Evolutionary conservation across 2,888 invertebrate genomes (phyloP), one percentile per base, ranked within the genome.

Genomic region (Melanostoma mellinum): DNA sequence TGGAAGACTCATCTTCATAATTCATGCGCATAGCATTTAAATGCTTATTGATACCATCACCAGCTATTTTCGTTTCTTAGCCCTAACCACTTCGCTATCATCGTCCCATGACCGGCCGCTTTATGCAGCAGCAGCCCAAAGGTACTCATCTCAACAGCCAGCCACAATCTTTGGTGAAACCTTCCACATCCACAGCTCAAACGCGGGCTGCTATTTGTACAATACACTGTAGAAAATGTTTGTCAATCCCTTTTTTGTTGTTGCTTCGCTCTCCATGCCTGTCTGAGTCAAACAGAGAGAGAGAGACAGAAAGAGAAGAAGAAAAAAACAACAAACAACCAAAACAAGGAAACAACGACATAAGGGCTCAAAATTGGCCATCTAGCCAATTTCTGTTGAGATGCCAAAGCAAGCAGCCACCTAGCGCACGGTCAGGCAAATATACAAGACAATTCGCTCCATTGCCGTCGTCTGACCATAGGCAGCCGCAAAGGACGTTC

Each of bases 21-120:
- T 84, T 84, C 84, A 84, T 84, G 84, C 84, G 79, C 84, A 79
- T 79, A 84, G 84, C 84, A 79, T 84, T 84, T 84, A 84, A 84
- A 84, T 84, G 79, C 79, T 79, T 84, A 84, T 84, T 84, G 84
- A 84, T 84, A 84, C 84, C 79, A 78, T 84, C 79, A 79, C 71
- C 79, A 79, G 69, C 65, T 84, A 74, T 84, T 71, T 84, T 79
- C 55, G 65, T 79, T 74, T 79, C 79, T 84, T 67, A 75, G 67
- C 65, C 79, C 67, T 56, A 56, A 55, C 63, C 74, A 74, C 78
- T 84, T 74, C 50, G 58, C 69, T 61, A 67, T 71, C 79, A 75
- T 61, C 79, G 75, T 79, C 75, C 79, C 84, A 79, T 79, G 79
- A 79, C 84, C 65, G 48, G 63, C 52, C 36, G 10, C 48, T 46